Conservation (phyloP, 2,113 vertebrate species). For the Marmota monax region DNA sequence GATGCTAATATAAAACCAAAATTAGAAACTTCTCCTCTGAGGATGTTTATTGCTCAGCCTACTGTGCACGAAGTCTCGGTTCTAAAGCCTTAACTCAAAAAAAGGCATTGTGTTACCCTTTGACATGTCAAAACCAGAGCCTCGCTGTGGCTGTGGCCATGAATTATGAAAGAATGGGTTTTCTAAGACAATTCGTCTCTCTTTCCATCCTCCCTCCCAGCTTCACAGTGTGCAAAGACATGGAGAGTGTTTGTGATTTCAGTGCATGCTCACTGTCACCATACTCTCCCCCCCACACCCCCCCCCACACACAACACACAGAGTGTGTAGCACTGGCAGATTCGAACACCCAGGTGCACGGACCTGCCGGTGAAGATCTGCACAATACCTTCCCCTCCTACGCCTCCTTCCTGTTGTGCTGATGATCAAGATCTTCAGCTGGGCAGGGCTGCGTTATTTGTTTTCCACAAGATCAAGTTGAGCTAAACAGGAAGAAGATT, state of each 20-base stretch:
- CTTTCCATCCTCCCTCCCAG: not conserved
- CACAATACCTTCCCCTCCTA: constrained; percentile 12
- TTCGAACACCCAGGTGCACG: not conserved
- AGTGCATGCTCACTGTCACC: too few species aligned
- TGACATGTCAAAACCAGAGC: constrained; percentile 50
- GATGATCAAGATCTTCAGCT: constrained; percentile 54
- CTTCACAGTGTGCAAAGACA: not conserved
- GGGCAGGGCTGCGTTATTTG: not conserved
- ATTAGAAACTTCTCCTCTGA: constrained; percentile 50
- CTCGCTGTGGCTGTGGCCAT: constrained; percentile 49
- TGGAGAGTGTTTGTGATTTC: not conserved
- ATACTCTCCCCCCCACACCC: not conserved
- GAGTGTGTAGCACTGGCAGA: not conserved
- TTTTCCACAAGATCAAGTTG: constrained; percentile 6
- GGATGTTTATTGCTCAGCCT: not conserved
- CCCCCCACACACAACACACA: too few species aligned
- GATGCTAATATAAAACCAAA: constrained; percentile 46
- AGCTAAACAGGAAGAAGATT: constrained; percentile 28
- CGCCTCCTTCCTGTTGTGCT: constrained; percentile 72
- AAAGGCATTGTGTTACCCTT: not conserved
- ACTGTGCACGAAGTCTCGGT: not conserved
- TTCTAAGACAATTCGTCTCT: constrained; percentile 39
- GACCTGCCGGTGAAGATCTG: constrained; percentile 12
- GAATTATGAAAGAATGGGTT: constrained; percentile 63
- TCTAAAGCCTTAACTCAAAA: not conserved